These are phyloP conservation scores for Achatina immaculata DNA, from an alignment of 1,140 invertebrate genomes.

Conservation along the genomic window DNA sequence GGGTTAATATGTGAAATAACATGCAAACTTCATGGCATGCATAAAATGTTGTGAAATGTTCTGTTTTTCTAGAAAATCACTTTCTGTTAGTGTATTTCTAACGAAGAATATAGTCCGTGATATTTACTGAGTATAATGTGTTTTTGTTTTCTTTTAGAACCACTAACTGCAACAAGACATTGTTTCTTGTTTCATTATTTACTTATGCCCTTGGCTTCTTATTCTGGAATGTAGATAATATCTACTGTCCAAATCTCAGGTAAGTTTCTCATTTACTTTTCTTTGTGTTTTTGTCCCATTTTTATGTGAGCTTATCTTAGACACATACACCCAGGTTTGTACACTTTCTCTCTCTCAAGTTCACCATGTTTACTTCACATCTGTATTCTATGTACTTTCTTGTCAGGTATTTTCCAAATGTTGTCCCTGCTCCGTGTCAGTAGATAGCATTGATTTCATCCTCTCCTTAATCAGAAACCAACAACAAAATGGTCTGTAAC, in stretches of 20 bases:
- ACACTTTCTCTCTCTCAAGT: neutral
- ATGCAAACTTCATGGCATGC: too few relatives aligned
- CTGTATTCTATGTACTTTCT: neutral
- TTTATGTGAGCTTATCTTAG: neutral
- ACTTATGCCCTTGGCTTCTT: constrained; percentile 64
- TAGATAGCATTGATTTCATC: neutral
- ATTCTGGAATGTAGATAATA: constrained; percentile 49
- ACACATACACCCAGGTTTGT: neutral
- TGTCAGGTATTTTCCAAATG: neutral
- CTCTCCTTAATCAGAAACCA: too few relatives aligned
- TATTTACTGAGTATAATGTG: neutral
- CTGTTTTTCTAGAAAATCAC: neutral
- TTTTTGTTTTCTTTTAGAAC: constrained; percentile 30
- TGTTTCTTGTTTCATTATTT: constrained; percentile 51
- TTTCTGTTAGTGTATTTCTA: neutral
- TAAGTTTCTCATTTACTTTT: constrained; percentile 21
- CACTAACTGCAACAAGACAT: constrained; percentile 43
- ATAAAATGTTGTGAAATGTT: neutral
- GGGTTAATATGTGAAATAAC: too few relatives aligned
- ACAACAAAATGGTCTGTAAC: too few relatives aligned
- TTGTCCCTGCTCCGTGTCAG: neutral
- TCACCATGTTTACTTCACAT: neutral
- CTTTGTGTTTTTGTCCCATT: neutral
- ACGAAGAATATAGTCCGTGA: neutral
- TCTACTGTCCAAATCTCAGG: neutral